Evolutionary conservation across 2,113 vertebrate genomes (phyloP), one percentile per base, ranked within the genome.

Genomic region (Nothobranchius furzeri): DNA sequence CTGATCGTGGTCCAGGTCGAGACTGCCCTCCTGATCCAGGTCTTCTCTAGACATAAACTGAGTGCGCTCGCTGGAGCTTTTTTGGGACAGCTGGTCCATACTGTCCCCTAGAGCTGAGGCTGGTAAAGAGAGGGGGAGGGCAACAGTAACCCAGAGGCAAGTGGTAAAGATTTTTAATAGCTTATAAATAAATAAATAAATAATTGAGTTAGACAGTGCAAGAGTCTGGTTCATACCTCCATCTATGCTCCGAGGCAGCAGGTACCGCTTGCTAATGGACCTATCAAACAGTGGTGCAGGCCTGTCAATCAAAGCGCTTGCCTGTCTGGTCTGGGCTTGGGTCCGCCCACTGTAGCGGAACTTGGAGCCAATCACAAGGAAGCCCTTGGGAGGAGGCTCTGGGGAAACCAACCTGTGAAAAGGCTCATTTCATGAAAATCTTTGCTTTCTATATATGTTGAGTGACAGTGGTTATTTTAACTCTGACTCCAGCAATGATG

Each of bases 351-450:
- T 99, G 88, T 99, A 99, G 72, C 98, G 95, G 79, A 99, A 99
- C 93, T 98, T 99, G 79, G 98, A 99, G 86, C 98, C 98, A 92
- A 99, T 99, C 79, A 98, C 96, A 77, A 99, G 91, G 89, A 99
- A 99, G 8, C 98, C 97, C 82, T 99, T 99, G 3, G 97, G 98
- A 36, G 97, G 96, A 0, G 97, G 96, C 85, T 99, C 98, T 0
- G 98, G 98, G 35, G 96, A 99, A 71, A 99, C 98, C 84, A 99
- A 91, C 90, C 98, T 99, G 65, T 17, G 77, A 63, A 64, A 56
- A 9, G 46, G n/a, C 25, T 85, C 14, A 25, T 17, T 20, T n/a
- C 9, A 37, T 8, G 53, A 8, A 54, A 54, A 58, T 37, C 12
- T 20, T 17, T 12, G 12, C 17, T 24, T 25, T 13, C 17, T 43